phyloP scores from a whole-genome alignment of 2,888 invertebrate species.

The Carterocephalus palaemon region DNA sequence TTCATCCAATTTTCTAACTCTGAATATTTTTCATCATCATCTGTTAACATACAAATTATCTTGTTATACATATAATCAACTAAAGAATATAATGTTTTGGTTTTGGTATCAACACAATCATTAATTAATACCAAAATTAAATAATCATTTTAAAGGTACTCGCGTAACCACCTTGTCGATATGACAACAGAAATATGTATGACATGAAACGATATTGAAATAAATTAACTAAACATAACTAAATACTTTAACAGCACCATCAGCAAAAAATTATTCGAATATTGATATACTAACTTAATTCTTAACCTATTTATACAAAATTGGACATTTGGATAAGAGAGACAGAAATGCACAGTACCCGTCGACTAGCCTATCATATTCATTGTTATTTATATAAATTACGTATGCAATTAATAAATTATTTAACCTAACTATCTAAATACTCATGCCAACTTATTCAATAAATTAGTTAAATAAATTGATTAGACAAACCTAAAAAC shows the following conservation, averaged over 20 bases:
- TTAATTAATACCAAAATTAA: slow-evolving; percentile 28
- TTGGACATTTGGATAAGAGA: slow-evolving; percentile 63
- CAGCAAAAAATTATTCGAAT: slow-evolving; percentile 40
- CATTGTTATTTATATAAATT: slow-evolving; percentile 37
- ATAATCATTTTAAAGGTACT: slow-evolving; percentile 61
- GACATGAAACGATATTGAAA: slow-evolving; percentile 31
- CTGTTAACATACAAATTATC: slow-evolving; percentile 8
- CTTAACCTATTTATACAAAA: slow-evolving; percentile 64
- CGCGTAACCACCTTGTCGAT: slow-evolving; percentile 71
- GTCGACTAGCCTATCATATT: slow-evolving; percentile 69
- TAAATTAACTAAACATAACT: slow-evolving; percentile 37
- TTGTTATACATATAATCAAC: not conserved
- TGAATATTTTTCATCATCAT: slow-evolving; percentile 23
- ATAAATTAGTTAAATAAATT: slow-evolving; percentile 9
- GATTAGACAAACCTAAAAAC: slow-evolving; percentile 12
- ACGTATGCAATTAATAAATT: slow-evolving; percentile 29
- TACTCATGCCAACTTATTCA: slow-evolving; percentile 1
- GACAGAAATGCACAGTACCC: slow-evolving; percentile 74
- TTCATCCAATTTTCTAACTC: slow-evolving; percentile 28
- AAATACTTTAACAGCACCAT: slow-evolving; percentile 60
- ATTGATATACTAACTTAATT: slow-evolving; percentile 39
- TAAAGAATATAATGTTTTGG: slow-evolving; percentile 15
- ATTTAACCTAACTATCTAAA: not conserved
- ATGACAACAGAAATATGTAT: slow-evolving; percentile 39
- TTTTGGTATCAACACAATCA: slow-evolving; percentile 20